Evolutionary conservation across 2,113 vertebrate genomes (phyloP).

Genomic region (Aldabrachelys gigantea): DNA sequence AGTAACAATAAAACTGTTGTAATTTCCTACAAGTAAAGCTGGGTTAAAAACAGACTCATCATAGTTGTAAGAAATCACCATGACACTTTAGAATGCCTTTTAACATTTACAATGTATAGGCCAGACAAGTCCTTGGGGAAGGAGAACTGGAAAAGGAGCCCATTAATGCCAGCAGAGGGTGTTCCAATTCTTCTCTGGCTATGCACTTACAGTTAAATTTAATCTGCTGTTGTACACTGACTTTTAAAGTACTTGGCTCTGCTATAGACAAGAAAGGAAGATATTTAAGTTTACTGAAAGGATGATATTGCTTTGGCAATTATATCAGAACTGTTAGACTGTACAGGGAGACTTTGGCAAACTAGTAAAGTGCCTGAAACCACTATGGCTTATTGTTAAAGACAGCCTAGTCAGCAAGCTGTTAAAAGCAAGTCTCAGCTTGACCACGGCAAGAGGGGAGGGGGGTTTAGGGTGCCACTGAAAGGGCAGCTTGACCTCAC

Average conservation of each 20-base stretch:
- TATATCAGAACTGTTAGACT: slow-evolving; percentile 16
- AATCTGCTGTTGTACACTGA: background rate
- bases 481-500: no score
- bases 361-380: background rate
- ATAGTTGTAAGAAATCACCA: background rate
- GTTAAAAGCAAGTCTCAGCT: no score
- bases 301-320: slow-evolving; percentile 26
- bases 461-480: no score
- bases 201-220: background rate
- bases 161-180: slow-evolving; percentile 38
- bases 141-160: slow-evolving; percentile 6
- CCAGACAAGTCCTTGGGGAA: slow-evolving; percentile 14
- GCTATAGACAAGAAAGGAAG: slow-evolving; percentile 12
- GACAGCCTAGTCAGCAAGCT: no score
- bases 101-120: background rate
- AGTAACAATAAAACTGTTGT: background rate
- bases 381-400: no score
- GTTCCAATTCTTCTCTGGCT: slow-evolving; percentile 33
- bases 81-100: background rate
- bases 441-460: no score
- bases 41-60: background rate
- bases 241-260: slow-evolving; percentile 17
- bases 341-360: no score
- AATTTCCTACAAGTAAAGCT: background rate
- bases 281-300: slow-evolving; percentile 5